phyloP scores from a whole-genome alignment of 2,888 invertebrate species.

The Xiphydria camelus region DNA sequence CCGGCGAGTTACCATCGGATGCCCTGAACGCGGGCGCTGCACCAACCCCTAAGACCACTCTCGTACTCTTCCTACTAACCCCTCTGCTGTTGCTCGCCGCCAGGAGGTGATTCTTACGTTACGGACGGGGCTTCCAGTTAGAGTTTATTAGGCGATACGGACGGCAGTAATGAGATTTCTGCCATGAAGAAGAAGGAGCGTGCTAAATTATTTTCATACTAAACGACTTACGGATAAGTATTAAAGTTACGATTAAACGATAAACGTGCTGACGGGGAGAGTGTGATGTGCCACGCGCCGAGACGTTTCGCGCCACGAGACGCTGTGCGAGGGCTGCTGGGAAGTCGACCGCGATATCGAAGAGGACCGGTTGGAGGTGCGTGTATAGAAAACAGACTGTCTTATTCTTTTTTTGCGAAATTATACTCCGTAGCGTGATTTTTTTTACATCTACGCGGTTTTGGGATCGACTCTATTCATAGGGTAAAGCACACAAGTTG shows the following conservation, averaged over 20 bases:
- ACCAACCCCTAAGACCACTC: slow-evolving; percentile 30
- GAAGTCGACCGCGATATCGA: too few relatives aligned
- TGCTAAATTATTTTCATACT: slow-evolving; percentile 53
- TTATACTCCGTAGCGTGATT: too few relatives aligned
- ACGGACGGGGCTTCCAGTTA: slow-evolving; percentile 51
- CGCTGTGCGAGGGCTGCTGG: too few relatives aligned
- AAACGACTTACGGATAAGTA: slow-evolving; percentile 38
- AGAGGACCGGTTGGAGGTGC: too few relatives aligned
- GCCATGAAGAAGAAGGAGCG: slow-evolving; percentile 23
- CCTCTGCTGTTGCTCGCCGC: slow-evolving; percentile 37
- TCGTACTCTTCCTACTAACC: slow-evolving; percentile 41
- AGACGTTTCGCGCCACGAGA: too few relatives aligned
- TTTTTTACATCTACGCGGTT: too few relatives aligned
- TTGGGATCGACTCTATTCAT: too few relatives aligned
- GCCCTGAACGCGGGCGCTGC: slow-evolving; percentile 30
- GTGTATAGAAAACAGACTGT: too few relatives aligned
- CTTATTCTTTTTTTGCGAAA: too few relatives aligned
- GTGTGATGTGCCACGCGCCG: too few relatives aligned
- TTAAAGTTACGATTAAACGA: slow-evolving; percentile 14
- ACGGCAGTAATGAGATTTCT: slow-evolving; percentile 17
- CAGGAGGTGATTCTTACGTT: slow-evolving; percentile 49
- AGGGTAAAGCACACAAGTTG: too few relatives aligned
- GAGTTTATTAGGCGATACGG: slow-evolving; percentile 37
- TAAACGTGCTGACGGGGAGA: too few relatives aligned
- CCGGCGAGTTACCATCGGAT: slow-evolving; percentile 34